A percentile compares a stretch with the other conserved stretches of the same genome.
These are phyloP conservation scores for Lutjanus erythropterus DNA, from an alignment of 2,113 vertebrate species.

Conservation along the genomic window DNA sequence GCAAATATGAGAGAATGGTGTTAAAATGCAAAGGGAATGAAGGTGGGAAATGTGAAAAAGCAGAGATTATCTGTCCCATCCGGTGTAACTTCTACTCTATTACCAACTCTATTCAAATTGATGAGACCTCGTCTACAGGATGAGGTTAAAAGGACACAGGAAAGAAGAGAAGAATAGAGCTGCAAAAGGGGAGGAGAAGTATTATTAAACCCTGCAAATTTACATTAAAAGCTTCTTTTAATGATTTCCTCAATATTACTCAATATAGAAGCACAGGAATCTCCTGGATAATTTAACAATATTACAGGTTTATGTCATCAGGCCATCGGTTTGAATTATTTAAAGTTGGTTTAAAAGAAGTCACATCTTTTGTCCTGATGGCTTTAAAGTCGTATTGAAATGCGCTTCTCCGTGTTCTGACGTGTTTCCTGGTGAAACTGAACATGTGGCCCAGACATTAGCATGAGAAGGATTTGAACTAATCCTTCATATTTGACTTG, in stretches of 20 bases:
- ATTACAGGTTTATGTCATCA: background rate
- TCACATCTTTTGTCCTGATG: background rate
- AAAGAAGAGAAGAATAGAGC: slow-evolving; percentile 3
- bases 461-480: background rate
- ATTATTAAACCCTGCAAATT: background rate
- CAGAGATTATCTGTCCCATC: background rate
- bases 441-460: background rate
- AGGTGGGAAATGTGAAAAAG: slow-evolving; percentile 29
- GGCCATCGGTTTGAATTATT: background rate
- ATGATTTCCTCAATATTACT: background rate
- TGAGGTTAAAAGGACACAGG: slow-evolving; percentile 18
- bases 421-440: background rate
- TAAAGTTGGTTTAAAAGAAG: background rate
- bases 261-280: background rate
- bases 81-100: slow-evolving; percentile 1
- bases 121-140: slow-evolving; percentile 4
- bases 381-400: background rate
- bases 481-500: background rate
- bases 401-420: background rate
- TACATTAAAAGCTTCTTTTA: background rate
- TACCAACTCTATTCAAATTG: slow-evolving; percentile 9
- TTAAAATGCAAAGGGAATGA: slow-evolving; percentile 13
- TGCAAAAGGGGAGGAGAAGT: background rate
- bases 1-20: slow-evolving; percentile 34
- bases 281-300: background rate